A percentile compares a stretch with the other conserved stretches of the same genome.
These are phyloP conservation scores for Quadroppia sp. DNA, from an alignment of 2,888 invertebrate species.

Conservation along the genomic window DNA sequence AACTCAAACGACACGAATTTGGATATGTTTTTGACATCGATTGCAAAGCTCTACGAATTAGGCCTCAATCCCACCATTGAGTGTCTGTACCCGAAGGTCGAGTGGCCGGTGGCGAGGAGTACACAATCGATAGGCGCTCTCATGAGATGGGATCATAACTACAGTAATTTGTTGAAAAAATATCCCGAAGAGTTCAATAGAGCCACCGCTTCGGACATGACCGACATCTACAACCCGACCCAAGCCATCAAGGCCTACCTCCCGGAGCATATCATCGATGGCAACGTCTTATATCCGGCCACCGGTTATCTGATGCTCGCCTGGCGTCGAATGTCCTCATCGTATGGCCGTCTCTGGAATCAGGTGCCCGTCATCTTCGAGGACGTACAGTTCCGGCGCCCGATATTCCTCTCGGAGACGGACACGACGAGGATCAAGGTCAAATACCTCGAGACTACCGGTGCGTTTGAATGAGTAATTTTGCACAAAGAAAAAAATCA, in stretches of 20 bases:
- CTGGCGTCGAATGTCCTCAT: constrained; percentile 69
- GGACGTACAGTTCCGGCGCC: constrained; percentile 37
- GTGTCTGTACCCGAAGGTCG: constrained; percentile 63
- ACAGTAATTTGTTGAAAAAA: constrained; percentile 52
- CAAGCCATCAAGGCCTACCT: constrained; percentile 61
- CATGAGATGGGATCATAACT: constrained; percentile 82
- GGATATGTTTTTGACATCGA: constrained; percentile 67
- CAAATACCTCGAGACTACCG: constrained; percentile 51
- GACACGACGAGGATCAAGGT: constrained; percentile 30
- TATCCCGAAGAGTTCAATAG: constrained; percentile 45
- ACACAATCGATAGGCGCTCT: constrained; percentile 83
- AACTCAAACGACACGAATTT: constrained; percentile 67
- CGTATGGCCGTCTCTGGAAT: not conserved
- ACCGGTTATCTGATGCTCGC: constrained; percentile 61
- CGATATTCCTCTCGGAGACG: constrained; percentile 18
- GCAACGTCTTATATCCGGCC: constrained; percentile 57
- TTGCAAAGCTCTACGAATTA: constrained; percentile 74
- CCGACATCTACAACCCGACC: no score
- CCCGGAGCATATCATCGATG: constrained; percentile 63
- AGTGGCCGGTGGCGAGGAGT: constrained; percentile 74
- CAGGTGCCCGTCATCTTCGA: constrained; percentile 35
- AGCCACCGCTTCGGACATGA: constrained; percentile 57
- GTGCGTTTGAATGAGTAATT: no score
- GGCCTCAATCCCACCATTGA: constrained; percentile 72
- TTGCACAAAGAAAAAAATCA: no score